phyloP scores from a whole-genome alignment of 1,140 invertebrate genomes.

The Sogatella furcifera region DNA sequence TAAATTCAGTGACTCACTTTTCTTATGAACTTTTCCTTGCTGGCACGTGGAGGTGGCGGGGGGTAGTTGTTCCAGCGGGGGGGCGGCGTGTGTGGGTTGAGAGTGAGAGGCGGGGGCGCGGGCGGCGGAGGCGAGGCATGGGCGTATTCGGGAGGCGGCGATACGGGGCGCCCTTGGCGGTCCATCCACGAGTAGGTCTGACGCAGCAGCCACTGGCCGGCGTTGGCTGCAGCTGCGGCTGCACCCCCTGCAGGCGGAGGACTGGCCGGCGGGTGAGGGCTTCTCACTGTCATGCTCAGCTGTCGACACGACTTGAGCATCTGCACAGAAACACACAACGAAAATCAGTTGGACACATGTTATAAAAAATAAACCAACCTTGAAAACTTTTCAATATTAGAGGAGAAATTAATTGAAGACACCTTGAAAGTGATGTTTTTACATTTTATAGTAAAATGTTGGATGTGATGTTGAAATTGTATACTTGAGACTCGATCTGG shows the following conservation, averaged over 20 bases:
- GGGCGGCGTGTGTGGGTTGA: constrained; percentile 17
- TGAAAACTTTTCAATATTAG: too few species aligned
- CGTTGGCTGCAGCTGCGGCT: constrained; percentile 34
- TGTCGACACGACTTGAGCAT: constrained; percentile 79
- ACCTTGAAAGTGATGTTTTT: too few species aligned
- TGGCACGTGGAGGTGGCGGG: constrained; percentile 21
- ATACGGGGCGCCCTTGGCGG: constrained; percentile 71
- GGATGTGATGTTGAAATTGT: too few species aligned
- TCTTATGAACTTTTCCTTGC: constrained; percentile 25
- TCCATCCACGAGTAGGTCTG: constrained; percentile 90
- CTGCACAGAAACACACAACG: constrained; percentile 36
- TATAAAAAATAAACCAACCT: too few species aligned
- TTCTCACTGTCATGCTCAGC: constrained; percentile 76
- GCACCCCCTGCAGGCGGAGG: constrained; percentile 29
- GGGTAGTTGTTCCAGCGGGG: constrained; percentile 31
- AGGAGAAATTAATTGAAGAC: too few species aligned
- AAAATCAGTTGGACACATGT: too few species aligned
- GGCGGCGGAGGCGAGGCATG: constrained; percentile 25
- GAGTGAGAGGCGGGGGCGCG: constrained; percentile 28
- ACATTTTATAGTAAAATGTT: too few species aligned
- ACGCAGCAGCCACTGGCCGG: constrained; percentile 47
- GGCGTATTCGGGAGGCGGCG: constrained; percentile 59
- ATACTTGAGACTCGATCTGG: too few species aligned
- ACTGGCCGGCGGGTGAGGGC: constrained; percentile 42
- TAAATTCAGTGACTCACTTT: constrained; percentile 30